Evolutionary conservation across 2,888 invertebrate species (phyloP).

Genomic region (Rhorus exstirpatorius): DNA sequence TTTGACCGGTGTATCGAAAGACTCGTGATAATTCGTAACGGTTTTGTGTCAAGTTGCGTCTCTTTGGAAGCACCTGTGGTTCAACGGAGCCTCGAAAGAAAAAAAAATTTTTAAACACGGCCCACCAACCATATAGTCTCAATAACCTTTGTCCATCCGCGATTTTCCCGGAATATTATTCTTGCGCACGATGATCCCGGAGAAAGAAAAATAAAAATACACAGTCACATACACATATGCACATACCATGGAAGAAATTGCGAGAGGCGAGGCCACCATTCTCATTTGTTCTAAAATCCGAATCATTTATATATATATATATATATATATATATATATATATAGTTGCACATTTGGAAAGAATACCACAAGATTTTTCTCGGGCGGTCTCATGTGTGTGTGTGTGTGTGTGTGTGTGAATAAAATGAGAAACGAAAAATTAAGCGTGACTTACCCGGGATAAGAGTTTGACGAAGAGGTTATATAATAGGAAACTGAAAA

Average conservation of each 20-base stretch:
- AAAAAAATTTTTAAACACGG: neutral
- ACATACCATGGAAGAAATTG: conserved; percentile 10
- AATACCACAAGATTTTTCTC: conserved; percentile 46
- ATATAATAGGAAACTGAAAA: neutral
- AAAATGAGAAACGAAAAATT: too few species aligned
- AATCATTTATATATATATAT: conserved; percentile 27
- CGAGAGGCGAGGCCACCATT: conserved; percentile 28
- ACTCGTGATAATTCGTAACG: conserved; percentile 42
- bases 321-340: conserved; percentile 50
- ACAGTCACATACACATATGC: neutral
- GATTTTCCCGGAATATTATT: conserved; percentile 22
- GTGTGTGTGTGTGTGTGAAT: too few species aligned
- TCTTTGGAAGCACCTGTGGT: conserved; percentile 73
- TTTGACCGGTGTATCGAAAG: conserved; percentile 45
- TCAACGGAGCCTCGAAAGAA: conserved; percentile 56
- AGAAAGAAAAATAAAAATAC: conserved; percentile 29
- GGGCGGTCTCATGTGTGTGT: too few species aligned
- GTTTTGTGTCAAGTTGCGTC: conserved; percentile 63
- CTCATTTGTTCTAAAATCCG: conserved; percentile 54
- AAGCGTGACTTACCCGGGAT: too few species aligned
- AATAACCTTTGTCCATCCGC: conserved; percentile 18
- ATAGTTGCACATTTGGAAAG: too few species aligned
- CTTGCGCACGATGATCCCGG: neutral
- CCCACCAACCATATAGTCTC: neutral
- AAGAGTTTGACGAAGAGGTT: conserved; percentile 14